Evolutionary conservation across 2,113 vertebrate species (phyloP), one percentile per base, ranked within the genome.

Genomic region (Caloenas nicobarica): DNA sequence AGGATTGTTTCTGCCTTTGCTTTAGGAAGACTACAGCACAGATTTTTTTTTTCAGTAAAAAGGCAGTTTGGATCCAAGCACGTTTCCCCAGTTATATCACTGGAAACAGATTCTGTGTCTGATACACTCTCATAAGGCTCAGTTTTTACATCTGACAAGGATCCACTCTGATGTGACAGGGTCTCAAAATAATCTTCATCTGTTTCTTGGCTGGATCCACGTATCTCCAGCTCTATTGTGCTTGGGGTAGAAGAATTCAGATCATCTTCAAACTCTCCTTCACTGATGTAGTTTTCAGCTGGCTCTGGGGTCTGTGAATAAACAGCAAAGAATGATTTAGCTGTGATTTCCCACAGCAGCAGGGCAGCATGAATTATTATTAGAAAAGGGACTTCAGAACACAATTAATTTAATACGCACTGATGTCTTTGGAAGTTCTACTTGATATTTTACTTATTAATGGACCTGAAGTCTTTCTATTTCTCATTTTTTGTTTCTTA

Each of bases 221-320:
- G 95, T 16, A 97, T 88, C 80, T 98, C 97, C 79, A 96, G 40
- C 34, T 98, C 97, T 34, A 72, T 69, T 1, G 89, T 96, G 60
- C 83, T 89, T 0, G 97, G 85, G 28, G 70, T 38, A 57, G 93
- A 82, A 46, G 95, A 93, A 50, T 89, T 94, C 56, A 85, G 95
- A 23, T 97, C 97, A 24, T 98, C 98, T 89, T 98, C 93, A 83
- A 81, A 92, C 53, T 98, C 97, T 66, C 91, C 82, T 89, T 98
- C 97, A 58, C 78, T 94, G 50, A 96, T 86, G n/a, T 94, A 93
- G 56, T 98, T 98, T 89, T 98, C 97, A 79, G 69, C 96, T 51
- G 98, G 96, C 91, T 98, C 96, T 90, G 98, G 98, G 58, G 97
- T 89, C 99, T 99, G 93, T 46, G 81, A 93, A 96, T n/a, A 95